Conservation (phyloP, 2,113 vertebrate genomes). For the Accipiter virgatus region DNA sequence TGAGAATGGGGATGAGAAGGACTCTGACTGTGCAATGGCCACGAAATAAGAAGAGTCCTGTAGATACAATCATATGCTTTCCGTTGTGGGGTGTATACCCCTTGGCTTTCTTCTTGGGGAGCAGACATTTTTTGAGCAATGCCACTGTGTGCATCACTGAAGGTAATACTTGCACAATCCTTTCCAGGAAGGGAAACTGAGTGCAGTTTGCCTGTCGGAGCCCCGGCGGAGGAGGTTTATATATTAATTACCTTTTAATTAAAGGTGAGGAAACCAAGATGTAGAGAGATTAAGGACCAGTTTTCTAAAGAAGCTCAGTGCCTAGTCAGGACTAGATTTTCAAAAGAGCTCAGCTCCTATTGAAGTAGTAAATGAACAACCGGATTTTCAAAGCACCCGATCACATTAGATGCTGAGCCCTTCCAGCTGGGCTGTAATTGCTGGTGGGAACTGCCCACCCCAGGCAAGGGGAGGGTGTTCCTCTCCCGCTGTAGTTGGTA, state of each 20-base stretch:
- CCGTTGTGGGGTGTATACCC: rapidly evolving
- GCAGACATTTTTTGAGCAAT: rapidly evolving
- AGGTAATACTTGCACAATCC: not conserved
- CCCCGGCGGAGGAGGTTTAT: not conserved
- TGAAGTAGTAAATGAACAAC: not conserved
- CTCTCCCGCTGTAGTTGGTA: rapidly evolving
- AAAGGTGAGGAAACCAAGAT: constrained; percentile 45
- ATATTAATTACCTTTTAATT: constrained; percentile 29
- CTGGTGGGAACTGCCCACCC: not conserved
- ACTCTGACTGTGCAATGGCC: not conserved
- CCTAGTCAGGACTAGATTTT: not conserved
- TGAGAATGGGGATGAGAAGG: not conserved
- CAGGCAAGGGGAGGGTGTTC: not conserved
- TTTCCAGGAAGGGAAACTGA: not conserved
- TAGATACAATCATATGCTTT: rapidly evolving
- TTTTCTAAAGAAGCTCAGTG: not conserved
- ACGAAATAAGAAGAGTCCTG: not conserved
- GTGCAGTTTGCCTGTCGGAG: not conserved
- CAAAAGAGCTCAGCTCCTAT: not conserved
- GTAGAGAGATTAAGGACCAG: constrained; percentile 45
- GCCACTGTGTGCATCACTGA: not conserved
- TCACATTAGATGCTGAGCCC: not conserved
- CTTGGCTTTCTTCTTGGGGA: not conserved
- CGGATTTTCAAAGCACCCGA: not conserved
- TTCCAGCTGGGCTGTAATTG: not conserved